phyloP scores from a whole-genome alignment of 2,113 vertebrate species.

The Sterna hirundo region DNA sequence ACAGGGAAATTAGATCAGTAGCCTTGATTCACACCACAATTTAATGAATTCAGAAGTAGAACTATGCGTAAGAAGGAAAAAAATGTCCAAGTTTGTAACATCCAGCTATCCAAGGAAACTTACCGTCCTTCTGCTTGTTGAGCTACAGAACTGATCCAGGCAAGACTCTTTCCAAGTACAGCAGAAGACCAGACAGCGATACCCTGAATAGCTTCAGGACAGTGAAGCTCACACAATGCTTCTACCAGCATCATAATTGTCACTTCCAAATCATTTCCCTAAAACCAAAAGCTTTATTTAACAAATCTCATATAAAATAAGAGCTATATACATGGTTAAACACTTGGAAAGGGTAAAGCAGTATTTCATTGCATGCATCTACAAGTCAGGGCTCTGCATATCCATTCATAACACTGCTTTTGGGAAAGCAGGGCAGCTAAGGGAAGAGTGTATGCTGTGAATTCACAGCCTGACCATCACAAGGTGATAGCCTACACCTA shows the following conservation, averaged over 20 bases:
- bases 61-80: not conserved
- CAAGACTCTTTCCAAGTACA: conserved; percentile 84
- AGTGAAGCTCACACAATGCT: conserved; percentile 92
- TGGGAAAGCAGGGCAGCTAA: not conserved
- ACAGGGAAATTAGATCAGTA: not conserved
- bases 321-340: not conserved
- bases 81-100: not conserved
- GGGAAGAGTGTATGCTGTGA: not conserved
- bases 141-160: conserved; percentile 91
- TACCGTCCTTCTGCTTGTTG: conserved; percentile 95
- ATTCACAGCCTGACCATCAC: not conserved
- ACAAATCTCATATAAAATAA: not conserved
- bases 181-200: conserved; percentile 89
- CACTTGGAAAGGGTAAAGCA: not conserved
- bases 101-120: not conserved
- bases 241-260: conserved; percentile 93
- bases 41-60: not conserved
- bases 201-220: conserved; percentile 96
- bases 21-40: not conserved
- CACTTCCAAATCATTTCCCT: conserved; percentile 93
- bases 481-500: not conserved
- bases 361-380: not conserved
- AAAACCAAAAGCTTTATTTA: not conserved
- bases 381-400: not conserved
- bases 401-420: not conserved